Evolutionary conservation across 2,113 vertebrate species (phyloP), one percentile per base, ranked within the genome.

Genomic region (Apodemus sylvaticus): DNA sequence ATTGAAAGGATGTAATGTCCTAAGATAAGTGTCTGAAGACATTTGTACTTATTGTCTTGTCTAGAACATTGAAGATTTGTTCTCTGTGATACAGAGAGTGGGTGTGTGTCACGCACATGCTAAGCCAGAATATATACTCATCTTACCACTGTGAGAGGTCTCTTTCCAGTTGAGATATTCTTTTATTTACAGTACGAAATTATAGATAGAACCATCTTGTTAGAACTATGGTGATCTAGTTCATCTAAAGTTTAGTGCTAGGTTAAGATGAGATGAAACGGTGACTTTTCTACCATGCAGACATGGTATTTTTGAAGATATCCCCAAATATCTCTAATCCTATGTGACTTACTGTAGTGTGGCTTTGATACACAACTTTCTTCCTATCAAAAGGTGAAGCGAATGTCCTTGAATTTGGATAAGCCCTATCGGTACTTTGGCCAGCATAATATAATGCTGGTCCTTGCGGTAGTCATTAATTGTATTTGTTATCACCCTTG

Each of bases 241-340:
- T 71, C n/a, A 79, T 88, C 74, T 51, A 34, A 78, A 96, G 24
- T 58, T 71, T 87, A 82, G 45, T 55, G 55, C 2, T 19, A 62
- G 36, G 36, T 86, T 79, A 94, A 92, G 73, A 87, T 90, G 87
- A 92, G 92, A 87, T 16, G 3, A 91, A 91, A 91, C 60, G 62
- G 77, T 82, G 88, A 77, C 34, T 73, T 94, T 93, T 60, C 14
- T 93, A 31, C 31, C 24, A n/a, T 78, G 19, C 81, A 39, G 55
- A 70, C 31, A n/a, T 73, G 5, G 24, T 36, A 8, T 76, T 91
- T 91, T 76, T 14, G 70, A 87, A 71, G 66, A 64, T 51, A 26
- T 31, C 42, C 92, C 14, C 73, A 71, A 79, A 73, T 71, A 85
- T 85, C 16, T 68, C 5, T 64, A 94, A 90, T 71, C 6, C 22